phyloP scores from a whole-genome alignment of 2,797 vertebrate species.

The Propithecus perrieri region DNA sequence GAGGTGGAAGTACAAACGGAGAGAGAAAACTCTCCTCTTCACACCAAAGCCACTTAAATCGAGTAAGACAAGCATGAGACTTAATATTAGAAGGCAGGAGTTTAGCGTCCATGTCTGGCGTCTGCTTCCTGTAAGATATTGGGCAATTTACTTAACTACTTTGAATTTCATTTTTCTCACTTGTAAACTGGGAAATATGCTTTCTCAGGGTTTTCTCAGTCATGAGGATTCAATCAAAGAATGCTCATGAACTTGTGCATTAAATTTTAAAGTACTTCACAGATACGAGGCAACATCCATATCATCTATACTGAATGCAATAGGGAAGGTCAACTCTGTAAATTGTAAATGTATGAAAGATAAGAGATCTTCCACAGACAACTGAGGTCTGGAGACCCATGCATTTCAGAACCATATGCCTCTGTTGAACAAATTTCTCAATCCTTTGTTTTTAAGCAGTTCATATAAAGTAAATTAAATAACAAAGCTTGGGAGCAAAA shows the following conservation, averaged over 20 bases:
- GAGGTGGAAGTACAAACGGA: not conserved
- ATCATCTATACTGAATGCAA: not conserved
- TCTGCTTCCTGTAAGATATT: not conserved
- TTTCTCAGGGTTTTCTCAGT: not conserved
- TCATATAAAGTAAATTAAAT: not conserved
- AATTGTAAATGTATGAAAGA: not conserved
- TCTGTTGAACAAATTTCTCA: not conserved
- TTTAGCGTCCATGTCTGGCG: too few species aligned
- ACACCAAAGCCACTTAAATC: not conserved
- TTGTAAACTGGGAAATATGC: not conserved
- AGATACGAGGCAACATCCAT: not conserved
- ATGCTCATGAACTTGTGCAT: not conserved
- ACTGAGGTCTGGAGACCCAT: not conserved
- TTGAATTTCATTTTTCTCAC: not conserved
- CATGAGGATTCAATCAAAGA: constrained; percentile 1
- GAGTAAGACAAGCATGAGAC: not conserved
- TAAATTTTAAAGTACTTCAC: not conserved
- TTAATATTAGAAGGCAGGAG: not conserved
- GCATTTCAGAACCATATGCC: not conserved
- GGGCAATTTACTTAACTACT: not conserved
- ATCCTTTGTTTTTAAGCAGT: not conserved
- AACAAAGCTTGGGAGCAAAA: not conserved
- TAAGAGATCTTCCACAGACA: not conserved
- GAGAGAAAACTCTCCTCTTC: not conserved
- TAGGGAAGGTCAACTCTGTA: not conserved